A percentile compares a stretch with the other conserved stretches of the same genome.
Conservation (phyloP, 2,888 invertebrate species). For the Drosophila longiperda region DNA sequence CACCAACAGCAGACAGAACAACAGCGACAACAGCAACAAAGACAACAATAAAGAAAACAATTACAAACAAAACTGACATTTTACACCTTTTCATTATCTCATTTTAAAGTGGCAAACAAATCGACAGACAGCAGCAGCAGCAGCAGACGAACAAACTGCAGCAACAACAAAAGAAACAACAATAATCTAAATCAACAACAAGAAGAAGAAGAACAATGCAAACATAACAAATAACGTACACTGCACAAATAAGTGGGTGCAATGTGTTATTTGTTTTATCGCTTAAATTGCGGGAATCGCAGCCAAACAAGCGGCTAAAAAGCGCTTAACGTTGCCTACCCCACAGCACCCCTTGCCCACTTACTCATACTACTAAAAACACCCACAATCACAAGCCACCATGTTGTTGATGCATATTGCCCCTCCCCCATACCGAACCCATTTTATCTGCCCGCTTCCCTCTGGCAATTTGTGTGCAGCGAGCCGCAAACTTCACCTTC, state of each 20-base stretch:
- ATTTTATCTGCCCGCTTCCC: neutral
- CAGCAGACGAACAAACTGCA: conserved; percentile 32
- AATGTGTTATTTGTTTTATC: conserved; percentile 79
- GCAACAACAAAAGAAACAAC: conserved; percentile 8
- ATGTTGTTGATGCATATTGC: conserved; percentile 13
- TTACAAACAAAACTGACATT: conserved; percentile 76
- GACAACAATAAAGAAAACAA: conserved; percentile 31
- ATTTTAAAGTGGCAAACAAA: conserved; percentile 61
- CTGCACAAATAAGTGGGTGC: conserved; percentile 76
- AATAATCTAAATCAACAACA: neutral
- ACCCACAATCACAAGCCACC: conserved; percentile 27
- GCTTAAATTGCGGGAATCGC: conserved; percentile 70
- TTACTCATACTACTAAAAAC: neutral
- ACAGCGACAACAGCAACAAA: conserved; percentile 60
- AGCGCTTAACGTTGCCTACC: conserved; percentile 71
- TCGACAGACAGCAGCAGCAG: conserved; percentile 50
- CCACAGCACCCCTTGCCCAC: neutral
- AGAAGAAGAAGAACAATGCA: conserved; percentile 34
- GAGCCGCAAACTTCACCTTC: conserved; percentile 59
- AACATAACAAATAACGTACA: conserved; percentile 45
- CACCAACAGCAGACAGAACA: conserved; percentile 17
- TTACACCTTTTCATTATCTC: conserved; percentile 79
- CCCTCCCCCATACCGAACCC: neutral
- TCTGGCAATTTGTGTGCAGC: conserved; percentile 66
- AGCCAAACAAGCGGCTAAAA: conserved; percentile 74